Conservation (phyloP, 2,888 invertebrate genomes). For the Branchipolynoe longqiensis region DNA sequence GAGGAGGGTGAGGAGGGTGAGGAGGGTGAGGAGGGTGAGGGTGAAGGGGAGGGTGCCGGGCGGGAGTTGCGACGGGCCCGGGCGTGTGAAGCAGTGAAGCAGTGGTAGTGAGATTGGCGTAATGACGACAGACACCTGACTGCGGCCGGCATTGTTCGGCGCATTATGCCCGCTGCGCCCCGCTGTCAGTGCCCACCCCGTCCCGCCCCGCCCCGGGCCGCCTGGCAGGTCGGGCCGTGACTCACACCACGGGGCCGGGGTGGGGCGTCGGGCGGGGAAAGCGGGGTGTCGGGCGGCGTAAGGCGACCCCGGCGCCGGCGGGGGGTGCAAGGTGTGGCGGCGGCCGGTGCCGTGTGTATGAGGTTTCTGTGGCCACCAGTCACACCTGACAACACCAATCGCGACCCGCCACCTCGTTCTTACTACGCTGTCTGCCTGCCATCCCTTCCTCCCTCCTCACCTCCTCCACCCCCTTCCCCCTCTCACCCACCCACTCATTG, state of each 20-base stretch:
- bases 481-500: not conserved
- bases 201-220: not conserved
- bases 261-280: not conserved
- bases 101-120: conserved; percentile 4
- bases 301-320: not conserved
- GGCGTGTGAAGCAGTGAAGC: too few relatives aligned
- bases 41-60: not conserved
- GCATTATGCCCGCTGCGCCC: not conserved
- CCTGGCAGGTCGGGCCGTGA: not conserved
- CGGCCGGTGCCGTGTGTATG: not conserved
- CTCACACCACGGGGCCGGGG: conserved; percentile 20
- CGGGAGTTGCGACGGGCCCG: conserved; percentile 13
- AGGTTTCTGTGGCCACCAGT: not conserved
- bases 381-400: conserved; percentile 24
- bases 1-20: not conserved
- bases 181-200: conserved; percentile 17
- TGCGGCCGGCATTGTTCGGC: conserved; percentile 34
- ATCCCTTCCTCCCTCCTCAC: not conserved
- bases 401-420: not conserved
- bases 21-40: not conserved
- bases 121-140: conserved; percentile 41
- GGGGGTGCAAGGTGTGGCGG: not conserved
- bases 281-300: not conserved
- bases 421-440: not conserved
- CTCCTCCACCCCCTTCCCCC: not conserved